These are phyloP conservation scores for Zaprionus camerounensis DNA, from an alignment of 1,140 invertebrate species.

Conservation along the genomic window DNA sequence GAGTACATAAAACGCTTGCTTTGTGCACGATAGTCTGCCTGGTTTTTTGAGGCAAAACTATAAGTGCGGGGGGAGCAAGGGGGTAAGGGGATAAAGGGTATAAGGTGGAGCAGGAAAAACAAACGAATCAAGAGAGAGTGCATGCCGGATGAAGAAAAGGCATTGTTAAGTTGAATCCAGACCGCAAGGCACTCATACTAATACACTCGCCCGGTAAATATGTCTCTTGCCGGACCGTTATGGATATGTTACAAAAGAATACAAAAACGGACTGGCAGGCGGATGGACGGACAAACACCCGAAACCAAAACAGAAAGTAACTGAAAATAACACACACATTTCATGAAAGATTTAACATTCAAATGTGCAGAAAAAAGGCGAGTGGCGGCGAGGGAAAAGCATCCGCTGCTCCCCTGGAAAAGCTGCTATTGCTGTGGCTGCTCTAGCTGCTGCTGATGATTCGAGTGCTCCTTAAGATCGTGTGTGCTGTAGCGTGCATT, in stretches of 20 bases:
- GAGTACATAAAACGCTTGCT: constrained; percentile 76
- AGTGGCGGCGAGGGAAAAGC: constrained; percentile 22
- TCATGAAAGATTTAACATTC: constrained; percentile 83
- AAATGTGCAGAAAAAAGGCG: constrained; percentile 66
- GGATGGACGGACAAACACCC: constrained; percentile 29
- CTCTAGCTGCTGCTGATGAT: constrained; percentile 7
- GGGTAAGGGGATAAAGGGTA: background rate
- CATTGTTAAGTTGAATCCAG: constrained; percentile 71
- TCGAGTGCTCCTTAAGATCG: constrained; percentile 8
- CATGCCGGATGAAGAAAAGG: constrained; percentile 38
- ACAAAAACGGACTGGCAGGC: constrained; percentile 22
- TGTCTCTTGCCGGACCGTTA: constrained; percentile 46
- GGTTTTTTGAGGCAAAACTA: constrained; percentile 41
- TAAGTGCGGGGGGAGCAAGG: constrained; percentile 10
- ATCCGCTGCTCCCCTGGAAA: background rate
- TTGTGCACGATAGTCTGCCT: constrained; percentile 63
- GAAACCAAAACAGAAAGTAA: constrained; percentile 31
- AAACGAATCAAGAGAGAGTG: constrained; percentile 56
- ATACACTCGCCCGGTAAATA: constrained; percentile 29
- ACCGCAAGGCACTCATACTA: constrained; percentile 56
- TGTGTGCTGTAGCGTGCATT: constrained; percentile 40
- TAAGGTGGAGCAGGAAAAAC: constrained; percentile 52
- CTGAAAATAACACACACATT: constrained; percentile 52
- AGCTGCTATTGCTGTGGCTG: constrained; percentile 1
- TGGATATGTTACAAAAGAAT: constrained; percentile 62